Conservation (phyloP, 1,140 invertebrate species). For the Eurosta solidaginis region DNA sequence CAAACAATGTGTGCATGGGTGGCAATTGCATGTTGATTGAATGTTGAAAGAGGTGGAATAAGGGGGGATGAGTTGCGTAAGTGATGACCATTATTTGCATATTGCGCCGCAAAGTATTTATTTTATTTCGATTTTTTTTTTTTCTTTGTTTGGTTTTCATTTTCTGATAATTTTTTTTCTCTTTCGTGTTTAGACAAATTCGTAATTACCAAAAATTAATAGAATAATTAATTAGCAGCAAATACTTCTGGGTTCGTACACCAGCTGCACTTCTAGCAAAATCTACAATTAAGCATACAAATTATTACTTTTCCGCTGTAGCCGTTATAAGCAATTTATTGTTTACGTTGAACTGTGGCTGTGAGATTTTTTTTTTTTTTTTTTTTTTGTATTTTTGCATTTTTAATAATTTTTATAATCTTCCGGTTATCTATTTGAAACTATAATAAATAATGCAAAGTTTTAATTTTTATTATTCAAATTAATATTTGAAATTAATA, state of each 20-base stretch:
- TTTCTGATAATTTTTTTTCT: constrained; percentile 17
- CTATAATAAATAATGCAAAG: constrained; percentile 7
- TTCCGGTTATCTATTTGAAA: constrained; percentile 19
- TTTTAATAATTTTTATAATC: constrained; percentile 4
- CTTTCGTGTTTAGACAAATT: constrained; percentile 33
- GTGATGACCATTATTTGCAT: constrained; percentile 31
- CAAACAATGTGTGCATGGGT: no score
- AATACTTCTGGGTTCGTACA: neutral
- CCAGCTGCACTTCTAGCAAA: constrained; percentile 20
- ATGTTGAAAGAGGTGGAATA: neutral
- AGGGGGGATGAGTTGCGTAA: neutral
- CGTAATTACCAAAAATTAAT: constrained; percentile 34
- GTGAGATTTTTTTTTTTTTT: neutral
- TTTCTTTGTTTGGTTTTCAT: constrained; percentile 7
- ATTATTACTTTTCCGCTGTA: neutral
- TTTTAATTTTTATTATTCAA: constrained; percentile 14
- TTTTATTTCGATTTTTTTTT: neutral
- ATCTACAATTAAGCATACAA: constrained; percentile 29
- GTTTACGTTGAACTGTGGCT: constrained; percentile 8
- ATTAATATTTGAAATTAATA: constrained; percentile 19
- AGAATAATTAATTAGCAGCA: constrained; percentile 32
- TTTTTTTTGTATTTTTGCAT: neutral
- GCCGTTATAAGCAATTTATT: neutral
- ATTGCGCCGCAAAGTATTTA: constrained; percentile 21
- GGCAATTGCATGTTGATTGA: neutral